Conservation (phyloP, 1,140 invertebrate species). For the Tenebrio molitor region DNA sequence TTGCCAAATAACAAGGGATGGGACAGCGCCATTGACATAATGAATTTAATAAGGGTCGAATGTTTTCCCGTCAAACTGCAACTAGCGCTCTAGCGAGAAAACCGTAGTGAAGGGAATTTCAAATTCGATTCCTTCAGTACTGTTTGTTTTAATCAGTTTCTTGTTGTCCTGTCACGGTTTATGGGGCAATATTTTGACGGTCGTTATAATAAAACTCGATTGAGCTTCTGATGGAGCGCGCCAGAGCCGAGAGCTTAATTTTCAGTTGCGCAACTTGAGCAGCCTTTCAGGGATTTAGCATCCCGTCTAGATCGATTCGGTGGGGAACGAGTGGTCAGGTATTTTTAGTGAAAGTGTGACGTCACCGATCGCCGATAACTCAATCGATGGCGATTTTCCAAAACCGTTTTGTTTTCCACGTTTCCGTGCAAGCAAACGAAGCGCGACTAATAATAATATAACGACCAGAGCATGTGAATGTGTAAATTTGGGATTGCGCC, state of each 20-base stretch:
- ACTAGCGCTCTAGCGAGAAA: too few species aligned
- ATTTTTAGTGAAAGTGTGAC: slow-evolving; percentile 1
- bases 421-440: background rate
- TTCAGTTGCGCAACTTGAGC: background rate
- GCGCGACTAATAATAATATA: slow-evolving; percentile 1
- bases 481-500: slow-evolving; percentile 6
- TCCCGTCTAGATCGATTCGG: background rate
- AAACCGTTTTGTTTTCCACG: background rate
- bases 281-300: background rate
- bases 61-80: too few species aligned
- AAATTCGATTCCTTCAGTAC: too few species aligned
- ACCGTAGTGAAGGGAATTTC: too few species aligned
- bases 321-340: background rate
- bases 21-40: background rate
- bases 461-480: background rate
- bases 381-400: background rate
- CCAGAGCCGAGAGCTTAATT: too few species aligned
- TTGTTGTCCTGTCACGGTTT: too few species aligned
- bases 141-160: too few species aligned
- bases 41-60: background rate
- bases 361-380: background rate
- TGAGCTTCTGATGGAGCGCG: too few species aligned
- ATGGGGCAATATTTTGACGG: too few species aligned
- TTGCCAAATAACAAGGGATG: background rate
- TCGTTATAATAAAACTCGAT: too few species aligned